Percentiles rank a stretch among this genome's conserved stretches.
Evolutionary conservation across 2,888 invertebrate species (phyloP).

Genomic region (Aphelenchoides bicaudatus): DNA sequence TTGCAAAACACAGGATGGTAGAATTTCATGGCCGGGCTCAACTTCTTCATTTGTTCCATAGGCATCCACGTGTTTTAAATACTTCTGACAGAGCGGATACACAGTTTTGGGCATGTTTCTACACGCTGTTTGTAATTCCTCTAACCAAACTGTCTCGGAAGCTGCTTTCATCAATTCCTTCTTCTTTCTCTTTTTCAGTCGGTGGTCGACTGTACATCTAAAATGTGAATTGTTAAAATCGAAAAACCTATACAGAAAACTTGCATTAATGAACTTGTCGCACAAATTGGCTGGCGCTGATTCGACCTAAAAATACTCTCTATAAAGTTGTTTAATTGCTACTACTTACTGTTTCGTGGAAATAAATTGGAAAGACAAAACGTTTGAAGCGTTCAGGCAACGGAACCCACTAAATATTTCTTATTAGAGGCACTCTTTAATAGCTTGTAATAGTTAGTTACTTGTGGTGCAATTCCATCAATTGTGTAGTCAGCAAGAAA

Average conservation of each 20-base stretch:
- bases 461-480: constrained; percentile 12
- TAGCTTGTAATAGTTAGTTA: too few species aligned
- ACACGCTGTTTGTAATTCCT: constrained; percentile 3
- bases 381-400: constrained; percentile 27
- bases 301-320: neutral
- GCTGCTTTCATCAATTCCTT: neutral
- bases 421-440: too few species aligned
- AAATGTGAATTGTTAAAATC: neutral
- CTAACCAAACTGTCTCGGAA: too few species aligned
- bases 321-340: neutral
- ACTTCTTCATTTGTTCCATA: neutral
- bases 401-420: constrained; percentile 20
- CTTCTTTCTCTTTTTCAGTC: neutral
- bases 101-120: neutral
- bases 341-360: constrained; percentile 18
- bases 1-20: constrained; percentile 1
- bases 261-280: neutral
- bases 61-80: neutral
- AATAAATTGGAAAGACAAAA: constrained; percentile 30
- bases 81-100: constrained; percentile 10
- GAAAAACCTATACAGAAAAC: too few species aligned
- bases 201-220: neutral
- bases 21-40: neutral
- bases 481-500: constrained; percentile 39
- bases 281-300: neutral